These are phyloP conservation scores for Plebejus anna DNA, from an alignment of 2,888 invertebrate species.

Conservation along the genomic window DNA sequence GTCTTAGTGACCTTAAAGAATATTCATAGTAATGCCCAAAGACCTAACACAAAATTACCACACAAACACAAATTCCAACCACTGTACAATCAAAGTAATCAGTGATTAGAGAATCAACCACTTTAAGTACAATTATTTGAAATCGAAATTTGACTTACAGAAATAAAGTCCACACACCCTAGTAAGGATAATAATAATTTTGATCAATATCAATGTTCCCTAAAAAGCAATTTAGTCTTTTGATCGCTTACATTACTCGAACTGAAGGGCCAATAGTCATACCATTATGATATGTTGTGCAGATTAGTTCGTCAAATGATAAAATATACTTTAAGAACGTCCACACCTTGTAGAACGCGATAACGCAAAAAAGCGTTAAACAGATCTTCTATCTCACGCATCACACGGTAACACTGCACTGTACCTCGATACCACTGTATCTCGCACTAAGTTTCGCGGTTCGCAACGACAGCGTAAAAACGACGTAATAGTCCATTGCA, in stretches of 20 bases:
- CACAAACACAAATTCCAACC: neutral
- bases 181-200: constrained; percentile 8
- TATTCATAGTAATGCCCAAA: constrained; percentile 4
- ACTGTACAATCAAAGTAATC: neutral
- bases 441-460: neutral
- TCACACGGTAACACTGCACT: neutral
- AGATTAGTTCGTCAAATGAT: constrained; percentile 37
- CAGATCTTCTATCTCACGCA: neutral
- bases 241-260: constrained; percentile 1
- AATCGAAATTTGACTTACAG: neutral
- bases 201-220: constrained; percentile 10
- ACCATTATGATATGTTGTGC: constrained; percentile 59
- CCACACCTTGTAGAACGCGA: neutral
- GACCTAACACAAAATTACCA: neutral
- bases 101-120: neutral
- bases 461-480: neutral
- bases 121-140: neutral
- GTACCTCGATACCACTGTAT: neutral
- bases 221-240: constrained; percentile 24
- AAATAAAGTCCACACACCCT: constrained; percentile 12
- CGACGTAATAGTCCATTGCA: neutral
- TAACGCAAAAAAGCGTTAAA: neutral
- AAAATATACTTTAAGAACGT: constrained; percentile 22
- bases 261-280: constrained; percentile 36
- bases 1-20: neutral